Evolutionary conservation across 2,888 invertebrate genomes (phyloP).

Genomic region (Chloroclysta siterata): DNA sequence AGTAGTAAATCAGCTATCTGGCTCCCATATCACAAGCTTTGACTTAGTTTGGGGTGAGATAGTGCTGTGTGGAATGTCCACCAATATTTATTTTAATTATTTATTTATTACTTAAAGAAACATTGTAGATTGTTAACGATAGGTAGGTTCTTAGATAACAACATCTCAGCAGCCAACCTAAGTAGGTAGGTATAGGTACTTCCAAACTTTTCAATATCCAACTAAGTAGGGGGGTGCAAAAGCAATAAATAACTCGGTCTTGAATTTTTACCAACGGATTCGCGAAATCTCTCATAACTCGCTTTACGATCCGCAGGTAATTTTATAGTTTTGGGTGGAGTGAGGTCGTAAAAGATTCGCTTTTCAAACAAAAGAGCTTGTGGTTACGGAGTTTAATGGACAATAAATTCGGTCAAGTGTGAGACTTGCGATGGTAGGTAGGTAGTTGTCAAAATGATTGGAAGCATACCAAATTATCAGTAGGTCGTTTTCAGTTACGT

Average conservation of each 20-base stretch:
- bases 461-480: not conserved
- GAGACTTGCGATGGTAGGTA: not conserved
- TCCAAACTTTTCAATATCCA: conserved; percentile 1
- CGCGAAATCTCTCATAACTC: conserved; percentile 29
- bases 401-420: conserved; percentile 11
- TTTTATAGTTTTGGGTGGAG: conserved; percentile 25
- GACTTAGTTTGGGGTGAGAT: no score
- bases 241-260: conserved; percentile 14
- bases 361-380: conserved; percentile 19
- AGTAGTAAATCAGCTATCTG: no score
- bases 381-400: conserved; percentile 13
- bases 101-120: no score
- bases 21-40: no score
- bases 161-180: not conserved
- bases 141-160: no score
- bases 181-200: not conserved
- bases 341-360: conserved; percentile 9
- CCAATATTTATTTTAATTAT: no score
- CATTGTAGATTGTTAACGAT: no score
- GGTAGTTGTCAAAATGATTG: not conserved
- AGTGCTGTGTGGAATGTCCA: no score
- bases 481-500: no score
- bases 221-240: not conserved
- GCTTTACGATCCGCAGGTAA: conserved; percentile 25
- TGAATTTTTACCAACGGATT: conserved; percentile 19